Conservation (phyloP, 2,113 vertebrate genomes). For the Actinemys pallida region DNA sequence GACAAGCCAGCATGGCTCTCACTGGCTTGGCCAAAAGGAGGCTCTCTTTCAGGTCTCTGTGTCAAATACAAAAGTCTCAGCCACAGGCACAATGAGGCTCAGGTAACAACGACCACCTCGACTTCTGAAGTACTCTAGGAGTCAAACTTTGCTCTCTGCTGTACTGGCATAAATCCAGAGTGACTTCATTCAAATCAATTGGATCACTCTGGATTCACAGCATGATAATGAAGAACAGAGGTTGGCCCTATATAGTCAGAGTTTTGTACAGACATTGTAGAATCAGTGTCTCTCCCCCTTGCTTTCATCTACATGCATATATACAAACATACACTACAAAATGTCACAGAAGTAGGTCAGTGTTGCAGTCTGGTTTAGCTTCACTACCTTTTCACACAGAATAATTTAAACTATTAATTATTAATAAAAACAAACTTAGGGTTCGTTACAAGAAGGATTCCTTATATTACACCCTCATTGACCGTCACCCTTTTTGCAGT, state of each 20-base stretch:
- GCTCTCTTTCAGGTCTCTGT: slow-evolving; percentile 9
- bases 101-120: neutral
- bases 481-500: neutral
- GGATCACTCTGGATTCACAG: rapidly evolving
- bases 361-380: neutral
- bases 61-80: neutral
- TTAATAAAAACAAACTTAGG: neutral
- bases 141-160: neutral
- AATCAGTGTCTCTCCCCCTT: neutral
- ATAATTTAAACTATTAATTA: slow-evolving; percentile 20
- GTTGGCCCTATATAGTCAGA: rapidly evolving
- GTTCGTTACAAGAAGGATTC: neutral
- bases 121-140: neutral
- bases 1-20: slow-evolving; percentile 20
- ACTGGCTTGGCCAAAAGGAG: slow-evolving; percentile 38
- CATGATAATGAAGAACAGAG: neutral
- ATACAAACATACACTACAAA: neutral
- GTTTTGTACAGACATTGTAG: neutral
- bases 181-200: neutral
- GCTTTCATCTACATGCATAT: neutral
- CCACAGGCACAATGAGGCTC: neutral
- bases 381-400: slow-evolving; percentile 21
- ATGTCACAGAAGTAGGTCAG: neutral
- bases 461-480: neutral
- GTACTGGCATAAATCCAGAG: no score